Evolutionary conservation across 2,888 invertebrate species (phyloP).

Genomic region (Timema cristinae): DNA sequence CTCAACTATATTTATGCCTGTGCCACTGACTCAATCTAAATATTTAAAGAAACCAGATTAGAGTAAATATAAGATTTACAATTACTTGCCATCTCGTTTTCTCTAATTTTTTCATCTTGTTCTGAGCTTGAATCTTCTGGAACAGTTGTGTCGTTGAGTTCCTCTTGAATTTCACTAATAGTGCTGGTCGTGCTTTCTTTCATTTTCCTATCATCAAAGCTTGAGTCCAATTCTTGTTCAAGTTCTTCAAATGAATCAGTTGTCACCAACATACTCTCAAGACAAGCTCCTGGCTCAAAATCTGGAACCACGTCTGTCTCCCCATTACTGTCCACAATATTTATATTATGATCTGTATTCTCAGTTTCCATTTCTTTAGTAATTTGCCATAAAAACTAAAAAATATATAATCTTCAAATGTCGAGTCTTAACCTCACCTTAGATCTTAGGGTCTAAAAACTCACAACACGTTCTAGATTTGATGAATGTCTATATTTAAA

Average conservation of each 20-base stretch:
- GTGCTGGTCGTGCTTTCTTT: conserved; percentile 54
- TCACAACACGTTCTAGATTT: too few species aligned
- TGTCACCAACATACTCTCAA: conserved; percentile 66
- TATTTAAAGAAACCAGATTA: too few species aligned
- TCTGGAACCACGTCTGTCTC: conserved; percentile 32
- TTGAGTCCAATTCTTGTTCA: conserved; percentile 60
- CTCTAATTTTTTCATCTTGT: conserved; percentile 25
- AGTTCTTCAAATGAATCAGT: conserved; percentile 69
- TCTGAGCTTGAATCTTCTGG: conserved; percentile 26
- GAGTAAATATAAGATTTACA: neutral
- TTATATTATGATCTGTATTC: neutral
- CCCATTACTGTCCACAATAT: conserved; percentile 23
- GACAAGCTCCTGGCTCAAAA: conserved; percentile 55
- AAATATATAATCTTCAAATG: too few species aligned
- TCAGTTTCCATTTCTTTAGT: too few species aligned
- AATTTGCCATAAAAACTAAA: too few species aligned
- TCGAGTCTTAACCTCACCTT: too few species aligned
- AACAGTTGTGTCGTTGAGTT: conserved; percentile 44
- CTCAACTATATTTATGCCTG: too few species aligned
- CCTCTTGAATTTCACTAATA: conserved; percentile 57
- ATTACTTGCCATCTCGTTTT: conserved; percentile 27
- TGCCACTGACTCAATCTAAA: too few species aligned
- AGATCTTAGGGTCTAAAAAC: too few species aligned
- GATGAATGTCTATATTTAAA: too few species aligned
- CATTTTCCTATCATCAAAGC: conserved; percentile 54